Evolutionary conservation across 2,113 vertebrate genomes (phyloP).

Genomic region (Neomonachus schauinslandi): DNA sequence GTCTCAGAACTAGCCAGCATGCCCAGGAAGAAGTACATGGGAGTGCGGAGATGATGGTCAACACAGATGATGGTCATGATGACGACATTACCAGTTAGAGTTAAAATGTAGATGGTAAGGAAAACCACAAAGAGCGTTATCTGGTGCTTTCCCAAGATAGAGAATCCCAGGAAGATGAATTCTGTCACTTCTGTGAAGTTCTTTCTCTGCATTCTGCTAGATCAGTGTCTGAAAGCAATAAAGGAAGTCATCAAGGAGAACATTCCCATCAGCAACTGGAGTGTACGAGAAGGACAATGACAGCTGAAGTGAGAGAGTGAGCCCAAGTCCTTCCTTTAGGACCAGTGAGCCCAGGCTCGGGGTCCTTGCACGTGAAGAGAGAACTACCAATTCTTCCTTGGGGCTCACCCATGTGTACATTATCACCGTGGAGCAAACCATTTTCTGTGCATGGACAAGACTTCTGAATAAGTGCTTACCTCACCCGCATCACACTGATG

Average conservation of each 20-base stretch:
- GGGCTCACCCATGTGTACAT: background rate
- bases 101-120: conserved; percentile 52
- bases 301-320: background rate
- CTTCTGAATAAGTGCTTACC: background rate
- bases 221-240: background rate
- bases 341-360: background rate
- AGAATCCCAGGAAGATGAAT: conserved; percentile 64
- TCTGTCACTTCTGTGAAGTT: conserved; percentile 70
- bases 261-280: background rate
- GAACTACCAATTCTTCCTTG: background rate
- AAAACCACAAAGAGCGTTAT: conserved; percentile 58
- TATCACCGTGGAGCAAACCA: background rate
- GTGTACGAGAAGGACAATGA: background rate
- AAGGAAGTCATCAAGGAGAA: background rate
- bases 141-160: conserved; percentile 51
- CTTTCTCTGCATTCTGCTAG: conserved; percentile 38
- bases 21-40: conserved; percentile 72
- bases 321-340: background rate
- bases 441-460: background rate
- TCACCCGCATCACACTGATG: background rate
- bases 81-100: conserved; percentile 54
- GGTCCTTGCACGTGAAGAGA: background rate
- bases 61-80: background rate
- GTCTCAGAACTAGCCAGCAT: conserved; percentile 65
- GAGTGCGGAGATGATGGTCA: conserved; percentile 47